Base-by-base conservation (phyloP, 2,113 vertebrate species). In the Mellivora capensis region DNA sequence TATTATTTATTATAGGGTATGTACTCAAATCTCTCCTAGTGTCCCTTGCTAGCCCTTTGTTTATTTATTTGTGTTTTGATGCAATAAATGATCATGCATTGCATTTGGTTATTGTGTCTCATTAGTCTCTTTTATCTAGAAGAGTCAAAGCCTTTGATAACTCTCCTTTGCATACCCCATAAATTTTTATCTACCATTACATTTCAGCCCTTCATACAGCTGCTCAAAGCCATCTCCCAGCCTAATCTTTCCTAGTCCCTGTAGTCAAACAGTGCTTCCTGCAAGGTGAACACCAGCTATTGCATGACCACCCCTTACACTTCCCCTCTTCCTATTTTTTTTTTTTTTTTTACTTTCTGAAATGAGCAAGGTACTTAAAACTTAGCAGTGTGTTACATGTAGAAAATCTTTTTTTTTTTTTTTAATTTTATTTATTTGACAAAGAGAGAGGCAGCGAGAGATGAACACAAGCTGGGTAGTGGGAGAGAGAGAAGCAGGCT, bases 1-100 rank as follows among this genome's bases (percentile, higher is more conserved):
- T 49, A 54, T 59, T 42, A 49, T 47, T 59, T 71, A 31, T 52
- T 87, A 37, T 27, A 31, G 11, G 52, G 27, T 57, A 11, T 3
- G 18, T 83, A 83, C 29, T 95, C 39, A 39, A 72, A 84, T 84
- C 23, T 87, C 71, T 91, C 49, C 39, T 88, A 37, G 54, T 69
- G 23, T 34, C 31, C 31, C 47, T 81, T 86, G 44, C 31, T 59
- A 81, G 9, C 17, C 47, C 11, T 93, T 67, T 91, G 25, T 81
- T 94, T 85, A 74, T 90, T 89, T 83, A 69, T 69, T 97, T 94
- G 7, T 10, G 61, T 93, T 91, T 54, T 90, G 49, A 86, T 86
- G 29, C 21, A 93, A 15, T 85, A 80, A 52, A n/a, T 20, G 29
- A 72, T 92, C 83, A 67, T 71, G 13, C 10, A 37, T 82, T 96